Base-by-base conservation (phyloP, 2,888 invertebrate genomes). In the Erpobdella octoculata region DNA sequence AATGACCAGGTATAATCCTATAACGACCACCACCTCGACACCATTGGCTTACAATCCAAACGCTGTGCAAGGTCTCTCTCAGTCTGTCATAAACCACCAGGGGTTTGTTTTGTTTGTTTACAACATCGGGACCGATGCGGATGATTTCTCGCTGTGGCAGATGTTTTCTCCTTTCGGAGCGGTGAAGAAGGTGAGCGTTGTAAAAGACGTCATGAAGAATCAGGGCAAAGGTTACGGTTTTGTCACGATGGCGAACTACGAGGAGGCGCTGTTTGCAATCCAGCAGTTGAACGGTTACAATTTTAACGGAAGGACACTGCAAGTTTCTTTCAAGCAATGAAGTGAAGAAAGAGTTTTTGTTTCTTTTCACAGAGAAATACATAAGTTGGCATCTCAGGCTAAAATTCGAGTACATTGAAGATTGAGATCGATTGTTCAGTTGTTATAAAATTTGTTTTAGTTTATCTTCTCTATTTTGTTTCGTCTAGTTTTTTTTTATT, bases 161-260 rank as follows among this genome's bases (percentile, higher is more conserved):
- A 71, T 83, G 73, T 83, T 84, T 74, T 79, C 81, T 25, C 80
- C 81, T 1, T 83, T 80, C 75, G 84, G 84, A 18, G 79, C 79
- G 9, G 81, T 84, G 36, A 46, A 79, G 74, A 83, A 83, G 73
- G 82, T 82, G 28, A 82, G 82, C 67, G 80, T 82, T 2, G 81
- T 84, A 69, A 76, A 81, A 72, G 83, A 82, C 71, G 77, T 77
- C 67, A 78, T 79, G 31, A 80, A 79, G 71, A 79, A 79, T 71
- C 76, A 78, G 69, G 79, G 81, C 71, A 83, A 83, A 76, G 83
- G 83, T 9, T 84, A 79, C 75, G 84, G 83, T 1, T 84, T 84
- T 77, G 83, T 84, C 15, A 83, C 83, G 25, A 83, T 84, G 83
- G 76, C 79, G 21, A 81, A 81, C 77, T 81, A 79, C 72, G 76